These are phyloP conservation scores for Stegodyphus mimosarum DNA, from an alignment of 1,140 invertebrate genomes.

Conservation along the genomic window DNA sequence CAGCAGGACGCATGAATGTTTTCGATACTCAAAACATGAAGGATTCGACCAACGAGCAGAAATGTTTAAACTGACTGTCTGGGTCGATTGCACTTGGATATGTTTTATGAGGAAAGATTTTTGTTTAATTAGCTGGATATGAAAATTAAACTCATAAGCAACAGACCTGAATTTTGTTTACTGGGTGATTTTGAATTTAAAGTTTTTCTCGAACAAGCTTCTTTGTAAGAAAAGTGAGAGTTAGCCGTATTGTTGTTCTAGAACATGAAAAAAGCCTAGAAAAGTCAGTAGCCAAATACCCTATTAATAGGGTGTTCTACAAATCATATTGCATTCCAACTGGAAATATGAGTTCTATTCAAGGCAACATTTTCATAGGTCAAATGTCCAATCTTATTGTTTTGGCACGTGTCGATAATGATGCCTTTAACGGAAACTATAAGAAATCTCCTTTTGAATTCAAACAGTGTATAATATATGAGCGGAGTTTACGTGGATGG, in stretches of 20 bases:
- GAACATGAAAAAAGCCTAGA: conserved; percentile 1
- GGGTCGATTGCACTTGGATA: background rate
- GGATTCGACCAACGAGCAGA: background rate
- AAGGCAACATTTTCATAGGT: conserved; percentile 32
- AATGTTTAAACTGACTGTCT: background rate
- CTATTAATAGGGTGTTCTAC: background rate
- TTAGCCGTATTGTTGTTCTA: no score
- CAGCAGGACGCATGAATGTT: background rate
- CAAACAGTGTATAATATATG: conserved; percentile 7
- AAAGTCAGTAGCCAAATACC: conserved; percentile 1
- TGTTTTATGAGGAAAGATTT: background rate
- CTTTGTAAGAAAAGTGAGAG: conserved; percentile 9
- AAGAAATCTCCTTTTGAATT: conserved; percentile 18
- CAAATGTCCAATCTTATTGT: background rate
- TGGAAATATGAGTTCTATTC: background rate
- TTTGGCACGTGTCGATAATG: background rate
- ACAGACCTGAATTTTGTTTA: conserved; percentile 12
- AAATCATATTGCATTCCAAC: background rate
- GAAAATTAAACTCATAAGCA: conserved; percentile 4
- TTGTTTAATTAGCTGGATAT: background rate
- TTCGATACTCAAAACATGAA: background rate
- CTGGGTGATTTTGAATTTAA: conserved; percentile 1
- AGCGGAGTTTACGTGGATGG: conserved; percentile 1
- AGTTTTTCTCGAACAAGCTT: conserved; percentile 10
- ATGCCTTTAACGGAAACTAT: conserved; percentile 1